A percentile compares a stretch with the other conserved stretches of the same genome.
Conservation (phyloP, 2,113 vertebrate species). For the Eulacestoma nigropectus region DNA sequence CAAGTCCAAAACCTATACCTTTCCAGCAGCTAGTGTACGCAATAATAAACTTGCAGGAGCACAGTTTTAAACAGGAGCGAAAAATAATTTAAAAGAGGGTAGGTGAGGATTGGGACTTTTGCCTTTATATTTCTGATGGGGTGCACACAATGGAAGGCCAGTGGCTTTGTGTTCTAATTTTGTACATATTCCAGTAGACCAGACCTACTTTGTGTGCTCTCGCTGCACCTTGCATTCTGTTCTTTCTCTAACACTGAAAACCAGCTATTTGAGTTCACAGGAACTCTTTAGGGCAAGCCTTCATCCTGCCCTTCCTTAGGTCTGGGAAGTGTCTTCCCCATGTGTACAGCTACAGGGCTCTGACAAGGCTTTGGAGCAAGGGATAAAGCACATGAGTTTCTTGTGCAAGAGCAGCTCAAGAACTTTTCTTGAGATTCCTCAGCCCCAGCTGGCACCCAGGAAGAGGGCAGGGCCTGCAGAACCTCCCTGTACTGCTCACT, state of each 20-base stretch:
- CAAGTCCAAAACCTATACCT: background rate
- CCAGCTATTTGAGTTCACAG: background rate
- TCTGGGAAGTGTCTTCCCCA: background rate
- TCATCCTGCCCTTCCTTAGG: background rate
- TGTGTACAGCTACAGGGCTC: background rate
- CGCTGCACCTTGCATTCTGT: background rate
- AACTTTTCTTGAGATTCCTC: background rate
- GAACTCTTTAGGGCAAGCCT: background rate
- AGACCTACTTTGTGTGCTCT: background rate
- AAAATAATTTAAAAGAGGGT: background rate
- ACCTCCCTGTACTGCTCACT: background rate
- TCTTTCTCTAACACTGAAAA: background rate
- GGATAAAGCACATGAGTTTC: background rate
- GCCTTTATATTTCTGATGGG: background rate
- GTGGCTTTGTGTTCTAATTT: background rate
- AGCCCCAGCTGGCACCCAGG: background rate
- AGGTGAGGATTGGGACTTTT: background rate
- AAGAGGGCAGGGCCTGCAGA: background rate
- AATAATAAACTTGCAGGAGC: background rate
- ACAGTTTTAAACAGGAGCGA: background rate
- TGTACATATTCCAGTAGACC: background rate
- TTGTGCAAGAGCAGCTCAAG: background rate
- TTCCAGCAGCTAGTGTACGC: background rate
- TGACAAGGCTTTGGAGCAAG: background rate
- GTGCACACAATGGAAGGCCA: background rate